These are phyloP conservation scores for Leptogaster cylindrica DNA, from an alignment of 2,888 invertebrate species.

Conservation along the genomic window DNA sequence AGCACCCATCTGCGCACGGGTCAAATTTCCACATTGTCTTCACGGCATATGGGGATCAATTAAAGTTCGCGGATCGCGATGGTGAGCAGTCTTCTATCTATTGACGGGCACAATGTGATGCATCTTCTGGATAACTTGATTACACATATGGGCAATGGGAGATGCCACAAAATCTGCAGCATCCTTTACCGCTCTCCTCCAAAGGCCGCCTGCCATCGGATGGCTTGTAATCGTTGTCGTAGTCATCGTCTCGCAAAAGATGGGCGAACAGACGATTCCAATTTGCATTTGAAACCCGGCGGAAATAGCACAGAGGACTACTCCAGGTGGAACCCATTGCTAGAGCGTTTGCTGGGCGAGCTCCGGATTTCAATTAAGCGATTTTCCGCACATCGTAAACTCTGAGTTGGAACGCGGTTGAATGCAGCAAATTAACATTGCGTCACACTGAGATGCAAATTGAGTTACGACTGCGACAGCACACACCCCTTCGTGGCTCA, in stretches of 20 bases:
- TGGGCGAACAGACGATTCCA: constrained; percentile 2
- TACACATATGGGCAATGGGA: not conserved
- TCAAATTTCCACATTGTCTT: not conserved
- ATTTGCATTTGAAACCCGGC: constrained; percentile 26
- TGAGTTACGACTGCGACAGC: constrained; percentile 30
- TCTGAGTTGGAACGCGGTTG: constrained; percentile 17
- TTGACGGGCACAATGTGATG: constrained; percentile 14
- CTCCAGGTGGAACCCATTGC: constrained; percentile 19
- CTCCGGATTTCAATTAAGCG: constrained; percentile 23
- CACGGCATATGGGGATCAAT: not conserved
- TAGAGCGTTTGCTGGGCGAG: not conserved
- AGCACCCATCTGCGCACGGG: not conserved
- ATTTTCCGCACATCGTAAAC: constrained; percentile 29
- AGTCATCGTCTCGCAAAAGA: not conserved
- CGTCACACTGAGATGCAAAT: constrained; percentile 33
- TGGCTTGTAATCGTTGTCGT: not conserved
- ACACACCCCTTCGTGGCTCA: too few relatives aligned
- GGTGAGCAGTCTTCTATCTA: not conserved
- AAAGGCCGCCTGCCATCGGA: too few relatives aligned
- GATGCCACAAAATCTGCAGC: too few relatives aligned
- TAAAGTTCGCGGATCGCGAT: not conserved
- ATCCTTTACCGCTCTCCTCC: too few relatives aligned
- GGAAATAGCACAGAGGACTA: constrained; percentile 5
- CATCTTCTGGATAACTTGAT: not conserved
- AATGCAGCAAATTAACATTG: constrained; percentile 10